Evolutionary conservation across 2,888 invertebrate genomes (phyloP), one percentile per base, ranked within the genome.

Genomic region (Drosophila crucigera): DNA sequence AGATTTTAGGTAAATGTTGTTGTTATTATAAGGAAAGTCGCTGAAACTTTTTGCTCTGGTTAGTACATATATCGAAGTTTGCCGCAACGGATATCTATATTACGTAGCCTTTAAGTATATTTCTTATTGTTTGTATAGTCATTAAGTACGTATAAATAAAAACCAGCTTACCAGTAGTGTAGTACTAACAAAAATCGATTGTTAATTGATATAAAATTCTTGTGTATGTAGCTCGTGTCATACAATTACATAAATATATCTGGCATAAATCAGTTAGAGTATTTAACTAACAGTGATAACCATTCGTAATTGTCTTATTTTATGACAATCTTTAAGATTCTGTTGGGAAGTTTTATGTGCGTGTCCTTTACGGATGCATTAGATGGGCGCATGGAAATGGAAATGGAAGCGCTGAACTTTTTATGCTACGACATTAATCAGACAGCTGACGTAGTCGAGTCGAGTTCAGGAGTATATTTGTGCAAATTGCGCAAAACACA

Each of bases 251-350:
- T 30, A 10, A 16, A 4, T 16, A 9, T 25, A 3, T 4, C 2
- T 4, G 10, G 5, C n/a, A 52, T 52, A 28, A 19, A 50, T 50
- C 28, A 28, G 50, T 52, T 7, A 66, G 66, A 28, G 66, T 63
- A 64, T 67, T 30, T 9, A 22, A 62, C 47, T 4, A 4, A 25
- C 47, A 9, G 25, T 9, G 25, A 2, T 4, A 25, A 4, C 47
- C 11, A 39, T 54, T 54, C 37, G 43, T n/a, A 9, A 16, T 14
- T 35, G 14, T 62, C 56, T 52, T 50, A 37, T 69, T 79, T 76
- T 75, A 83, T 73, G 81, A 72, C 76, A 65, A 65, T 75, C 61
- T 69, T 61, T 28, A 80, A 78, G 70, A 52, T 80, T 60, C 50
- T 68, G 52, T 56, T 56, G 47, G 25, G 11, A 60, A 60, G 33